Percentiles rank a stretch among this genome's conserved stretches.
These are phyloP conservation scores for Lemur catta DNA, from an alignment of 2,797 vertebrate genomes.

Conservation along the genomic window DNA sequence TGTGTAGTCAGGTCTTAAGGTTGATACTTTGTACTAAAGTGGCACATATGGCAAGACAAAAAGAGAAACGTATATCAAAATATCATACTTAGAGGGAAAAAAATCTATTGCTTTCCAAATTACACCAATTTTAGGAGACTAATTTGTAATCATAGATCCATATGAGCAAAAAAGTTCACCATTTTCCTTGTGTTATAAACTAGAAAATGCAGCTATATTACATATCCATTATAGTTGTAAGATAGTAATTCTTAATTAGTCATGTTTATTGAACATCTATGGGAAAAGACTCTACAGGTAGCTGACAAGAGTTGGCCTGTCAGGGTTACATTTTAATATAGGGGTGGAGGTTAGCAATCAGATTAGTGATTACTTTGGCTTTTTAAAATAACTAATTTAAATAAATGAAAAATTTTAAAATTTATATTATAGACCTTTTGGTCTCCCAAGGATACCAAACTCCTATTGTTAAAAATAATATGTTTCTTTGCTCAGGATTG, in stretches of 20 bases:
- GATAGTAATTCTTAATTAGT: neutral
- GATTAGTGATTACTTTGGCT: neutral
- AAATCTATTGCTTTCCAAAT: conserved; percentile 20
- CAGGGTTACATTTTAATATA: neutral
- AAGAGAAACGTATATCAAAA: neutral
- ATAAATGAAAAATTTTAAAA: neutral
- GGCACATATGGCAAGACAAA: neutral
- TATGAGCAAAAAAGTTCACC: neutral
- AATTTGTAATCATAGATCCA: neutral
- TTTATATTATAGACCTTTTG: too few species aligned
- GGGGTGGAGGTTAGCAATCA: neutral
- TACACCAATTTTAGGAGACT: neutral
- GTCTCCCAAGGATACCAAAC: neutral
- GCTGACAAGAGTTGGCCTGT: neutral
- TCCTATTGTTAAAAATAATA: neutral
- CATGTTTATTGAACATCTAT: neutral
- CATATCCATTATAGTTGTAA: neutral
- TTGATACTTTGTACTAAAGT: neutral
- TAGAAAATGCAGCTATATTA: neutral
- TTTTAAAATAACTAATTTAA: neutral
- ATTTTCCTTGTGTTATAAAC: neutral
- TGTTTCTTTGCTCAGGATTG: neutral
- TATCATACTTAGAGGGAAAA: neutral
- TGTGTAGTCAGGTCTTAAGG: neutral
- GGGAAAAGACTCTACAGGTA: neutral